Conservation (phyloP, 2,113 vertebrate genomes). For the Erpornis zantholeuca region DNA sequence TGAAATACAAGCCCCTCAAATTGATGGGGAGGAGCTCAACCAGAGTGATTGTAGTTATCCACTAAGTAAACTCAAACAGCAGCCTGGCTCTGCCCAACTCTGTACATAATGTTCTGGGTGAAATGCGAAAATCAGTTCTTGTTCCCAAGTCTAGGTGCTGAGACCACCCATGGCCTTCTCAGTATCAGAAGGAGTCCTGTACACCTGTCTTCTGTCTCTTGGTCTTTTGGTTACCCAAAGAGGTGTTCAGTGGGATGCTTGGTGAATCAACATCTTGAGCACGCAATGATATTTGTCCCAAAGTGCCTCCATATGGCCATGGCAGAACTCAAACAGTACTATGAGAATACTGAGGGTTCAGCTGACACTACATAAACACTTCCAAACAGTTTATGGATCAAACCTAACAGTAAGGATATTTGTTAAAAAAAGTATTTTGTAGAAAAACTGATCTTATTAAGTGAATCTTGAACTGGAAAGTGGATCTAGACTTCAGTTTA, state of each 20-base stretch:
- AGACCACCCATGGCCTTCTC: background rate
- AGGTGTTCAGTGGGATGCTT: background rate
- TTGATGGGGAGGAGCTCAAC: background rate
- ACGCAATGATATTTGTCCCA: background rate
- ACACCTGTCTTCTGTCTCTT: background rate
- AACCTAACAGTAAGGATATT: background rate
- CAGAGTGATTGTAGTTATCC: background rate
- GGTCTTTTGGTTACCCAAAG: background rate
- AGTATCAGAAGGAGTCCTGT: background rate
- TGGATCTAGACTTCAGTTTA: background rate
- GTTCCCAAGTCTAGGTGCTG: background rate
- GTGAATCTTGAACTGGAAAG: background rate
- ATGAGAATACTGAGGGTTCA: background rate
- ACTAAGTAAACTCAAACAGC: background rate
- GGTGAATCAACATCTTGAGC: background rate
- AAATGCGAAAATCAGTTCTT: background rate
- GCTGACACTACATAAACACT: background rate
- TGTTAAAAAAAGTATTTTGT: background rate
- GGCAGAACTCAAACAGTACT: background rate
- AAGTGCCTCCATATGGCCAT: background rate
- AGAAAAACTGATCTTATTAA: background rate
- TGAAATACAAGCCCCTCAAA: background rate
- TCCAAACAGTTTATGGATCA: background rate
- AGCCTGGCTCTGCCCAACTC: background rate
- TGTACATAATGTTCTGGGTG: background rate